Evolutionary conservation across 2,797 vertebrate species (phyloP), one percentile per base, ranked within the genome.

Genomic region (Molossus alvarezi): DNA sequence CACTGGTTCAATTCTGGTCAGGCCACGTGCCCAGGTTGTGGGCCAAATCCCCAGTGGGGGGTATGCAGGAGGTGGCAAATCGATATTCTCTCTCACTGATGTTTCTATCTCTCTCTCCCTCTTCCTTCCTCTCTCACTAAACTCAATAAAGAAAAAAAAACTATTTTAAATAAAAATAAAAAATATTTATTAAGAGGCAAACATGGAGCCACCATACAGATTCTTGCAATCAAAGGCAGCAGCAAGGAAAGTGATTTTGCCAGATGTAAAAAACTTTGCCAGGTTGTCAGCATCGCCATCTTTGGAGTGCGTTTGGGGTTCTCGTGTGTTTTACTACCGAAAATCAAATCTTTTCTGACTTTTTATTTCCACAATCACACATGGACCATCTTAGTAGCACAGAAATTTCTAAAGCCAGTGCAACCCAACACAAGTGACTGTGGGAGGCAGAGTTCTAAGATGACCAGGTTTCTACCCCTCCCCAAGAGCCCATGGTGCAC

Each of bases 371-470:
- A 45, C 23, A 20, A 0, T 23, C 58, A 57, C 71, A 33, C n/a
- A 3, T 0, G 1, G 29, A 23, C 18, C 9, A 51, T 11, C 17
- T 25, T 11, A 55, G 53, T 5, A 81, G 20, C 60, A 27, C 9
- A 55, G 20, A 37, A 51, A 8, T 51, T 9, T 41, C 48, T 65
- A 45, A 69, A 27, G 75, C 15, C 12, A 48, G 10, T 15, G 2
- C 33, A 9, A 1, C 0, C 3, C 7, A 18, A 14, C 4, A 51
- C 0, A 5, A n/a, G 10, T 5, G 8, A 60, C 20, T 0, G 2
- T 13, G 23, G 37, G 21, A 62, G 48, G 12, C 12, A n/a, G 48
- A 51, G 9, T 6, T 27, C 84, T 58, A 8, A 67, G n/a, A 14
- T 12, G 17, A 27, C 55, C 12, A 18, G n/a, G 21, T 45, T 14